Base-by-base conservation (phyloP, 2,113 vertebrate genomes). In the Nestor notabilis region DNA sequence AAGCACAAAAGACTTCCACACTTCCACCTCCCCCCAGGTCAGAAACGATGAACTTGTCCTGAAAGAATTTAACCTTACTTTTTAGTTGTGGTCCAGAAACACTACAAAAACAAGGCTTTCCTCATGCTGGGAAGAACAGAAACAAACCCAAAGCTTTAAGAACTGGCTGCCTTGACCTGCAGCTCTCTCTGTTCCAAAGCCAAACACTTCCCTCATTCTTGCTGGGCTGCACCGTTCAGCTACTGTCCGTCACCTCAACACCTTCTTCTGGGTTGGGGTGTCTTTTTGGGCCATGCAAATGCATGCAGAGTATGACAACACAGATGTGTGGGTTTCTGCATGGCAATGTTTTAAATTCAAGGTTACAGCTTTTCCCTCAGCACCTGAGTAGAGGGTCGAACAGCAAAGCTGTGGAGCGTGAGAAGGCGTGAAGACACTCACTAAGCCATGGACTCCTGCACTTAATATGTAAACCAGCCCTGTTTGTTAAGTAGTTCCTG, bases 1-100 rank as follows among this genome's bases (percentile, higher is more conserved):
- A 86, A 93, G 50, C 50, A 93, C 28, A 64, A 87, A 79, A 60
- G 65, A 71, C 8, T 17, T 46, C 56, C 56, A 58, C 56, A 35
- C n/a, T 33, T 35, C 56, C 33, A 23, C 56, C 24, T 4, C 3
- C 16, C 5, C 13, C 37, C 63, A 29, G 24, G 17, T 78, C 89
- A 93, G 76, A 78, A 37, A 66, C 72, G 81, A 90, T 88, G 53
- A 85, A 92, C 63, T 83, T 70, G 60, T 50, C 65, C 70, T 82
- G 78, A 88, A 93, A 96, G 70, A 95, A 96, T 95, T 90, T 90
- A 92, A 88, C 71, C 79, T 90, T 39, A 63, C 47, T 58, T 91
- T 66, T 56, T 31, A 43, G n/a, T 25, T 6, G 1, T 47, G 77
- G 76, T 81, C 39, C 39, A 89, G 60, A 78, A 92, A 78, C 6